A percentile compares a stretch with the other conserved stretches of the same genome.
These are phyloP conservation scores for Illadopsis cleaveri DNA, from an alignment of 2,113 vertebrate species.

Conservation along the genomic window DNA sequence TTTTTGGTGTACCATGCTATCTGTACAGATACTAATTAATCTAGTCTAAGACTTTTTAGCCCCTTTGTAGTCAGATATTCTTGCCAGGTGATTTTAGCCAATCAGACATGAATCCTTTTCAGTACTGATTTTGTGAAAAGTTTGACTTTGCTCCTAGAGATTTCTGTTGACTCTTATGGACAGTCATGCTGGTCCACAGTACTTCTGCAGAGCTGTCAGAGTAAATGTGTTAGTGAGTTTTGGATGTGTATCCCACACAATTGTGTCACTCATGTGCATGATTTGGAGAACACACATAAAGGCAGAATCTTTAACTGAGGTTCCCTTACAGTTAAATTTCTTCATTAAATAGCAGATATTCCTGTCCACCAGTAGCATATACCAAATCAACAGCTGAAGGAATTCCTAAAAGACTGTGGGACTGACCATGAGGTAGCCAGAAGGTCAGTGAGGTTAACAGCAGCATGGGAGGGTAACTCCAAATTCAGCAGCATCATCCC, in stretches of 20 bases:
- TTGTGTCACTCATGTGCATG: fast-evolving
- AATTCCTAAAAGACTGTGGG: not conserved
- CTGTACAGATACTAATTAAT: not conserved
- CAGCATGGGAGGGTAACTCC: not conserved
- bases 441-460: not conserved
- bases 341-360: not conserved
- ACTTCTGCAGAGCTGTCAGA: not conserved
- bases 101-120: not conserved
- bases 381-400: not conserved
- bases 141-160: not conserved
- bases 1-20: not conserved
- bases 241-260: not conserved
- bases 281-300: not conserved
- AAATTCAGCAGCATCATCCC: not conserved
- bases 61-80: not conserved
- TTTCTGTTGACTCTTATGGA: not conserved
- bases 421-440: not conserved
- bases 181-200: not conserved
- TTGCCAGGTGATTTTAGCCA: not conserved
- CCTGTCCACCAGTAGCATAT: not conserved
- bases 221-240: not conserved
- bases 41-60: not conserved
- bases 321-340: not conserved
- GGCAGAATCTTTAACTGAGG: not conserved
- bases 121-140: not conserved